These are phyloP conservation scores for Urosaurus nigricauda DNA, from an alignment of 2,797 vertebrate genomes.

Conservation along the genomic window DNA sequence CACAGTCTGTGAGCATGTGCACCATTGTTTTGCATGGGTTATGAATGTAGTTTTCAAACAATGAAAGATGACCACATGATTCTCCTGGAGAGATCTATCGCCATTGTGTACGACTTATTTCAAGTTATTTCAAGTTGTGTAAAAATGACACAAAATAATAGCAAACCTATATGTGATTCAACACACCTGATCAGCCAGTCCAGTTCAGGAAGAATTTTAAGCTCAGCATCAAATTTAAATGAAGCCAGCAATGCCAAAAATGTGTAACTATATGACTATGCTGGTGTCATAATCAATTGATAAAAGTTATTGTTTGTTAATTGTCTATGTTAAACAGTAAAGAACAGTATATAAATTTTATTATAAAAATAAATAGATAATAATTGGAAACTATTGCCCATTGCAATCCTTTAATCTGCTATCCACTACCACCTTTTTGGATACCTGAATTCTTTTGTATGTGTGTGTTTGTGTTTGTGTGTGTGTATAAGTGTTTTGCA, in stretches of 20 bases:
- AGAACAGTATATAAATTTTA: too few relatives aligned
- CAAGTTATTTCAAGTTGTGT: background rate
- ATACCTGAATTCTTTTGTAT: too few relatives aligned
- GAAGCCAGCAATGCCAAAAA: background rate
- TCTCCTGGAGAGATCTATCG: background rate
- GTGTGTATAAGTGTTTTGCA: too few relatives aligned
- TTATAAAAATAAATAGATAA: too few relatives aligned
- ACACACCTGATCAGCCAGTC: background rate
- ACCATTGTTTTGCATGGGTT: background rate
- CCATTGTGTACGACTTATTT: background rate
- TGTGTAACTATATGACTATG: background rate
- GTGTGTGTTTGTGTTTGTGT: too few relatives aligned
- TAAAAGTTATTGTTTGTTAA: too few relatives aligned
- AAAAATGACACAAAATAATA: constrained; percentile 21
- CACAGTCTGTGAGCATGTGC: constrained; percentile 8
- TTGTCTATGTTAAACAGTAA: too few relatives aligned
- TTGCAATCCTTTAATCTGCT: too few relatives aligned
- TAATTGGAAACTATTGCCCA: too few relatives aligned
- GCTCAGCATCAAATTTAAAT: background rate
- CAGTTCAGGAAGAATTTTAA: background rate
- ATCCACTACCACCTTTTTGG: too few relatives aligned
- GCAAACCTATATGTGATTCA: background rate
- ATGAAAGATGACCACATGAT: background rate
- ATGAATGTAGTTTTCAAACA: constrained; percentile 6
- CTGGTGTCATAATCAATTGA: too few relatives aligned